Percentiles rank a stretch among this genome's conserved stretches.
Conservation (phyloP, 2,888 invertebrate species). For the Cheilosia vulpina region DNA sequence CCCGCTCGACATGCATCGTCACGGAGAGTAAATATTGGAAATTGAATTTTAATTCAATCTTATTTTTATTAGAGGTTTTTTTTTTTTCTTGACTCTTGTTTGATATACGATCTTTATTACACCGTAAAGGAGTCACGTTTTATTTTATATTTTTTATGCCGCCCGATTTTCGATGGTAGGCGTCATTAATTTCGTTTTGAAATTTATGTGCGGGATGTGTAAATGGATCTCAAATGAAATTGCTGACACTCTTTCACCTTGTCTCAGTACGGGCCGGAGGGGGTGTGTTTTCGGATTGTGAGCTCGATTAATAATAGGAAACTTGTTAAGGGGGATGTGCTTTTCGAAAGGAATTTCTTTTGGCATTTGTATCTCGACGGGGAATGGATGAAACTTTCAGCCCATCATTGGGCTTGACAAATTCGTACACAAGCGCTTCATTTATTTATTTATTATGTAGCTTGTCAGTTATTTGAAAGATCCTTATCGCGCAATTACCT, state of each 20-base stretch:
- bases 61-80: slow-evolving; percentile 9
- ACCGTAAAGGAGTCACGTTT: slow-evolving; percentile 32
- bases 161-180: slow-evolving; percentile 11
- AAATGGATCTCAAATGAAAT: slow-evolving; percentile 34
- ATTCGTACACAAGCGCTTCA: too few relatives aligned
- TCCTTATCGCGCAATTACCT: too few relatives aligned
- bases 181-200: slow-evolving; percentile 40
- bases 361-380: not conserved
- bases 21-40: slow-evolving; percentile 54
- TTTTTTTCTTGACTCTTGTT: not conserved
- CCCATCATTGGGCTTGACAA: not conserved
- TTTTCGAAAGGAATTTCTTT: slow-evolving; percentile 5
- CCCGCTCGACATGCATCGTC: slow-evolving; percentile 40
- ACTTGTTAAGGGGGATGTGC: slow-evolving; percentile 19
- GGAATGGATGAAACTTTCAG: not conserved
- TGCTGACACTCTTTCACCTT: slow-evolving; percentile 22
- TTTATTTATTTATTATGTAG: too few relatives aligned
- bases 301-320: slow-evolving; percentile 19
- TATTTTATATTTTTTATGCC: slow-evolving; percentile 1
- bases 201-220: slow-evolving; percentile 37
- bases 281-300: not conserved
- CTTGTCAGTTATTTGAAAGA: too few relatives aligned
- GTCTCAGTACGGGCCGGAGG: not conserved
- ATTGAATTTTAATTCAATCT: slow-evolving; percentile 49
- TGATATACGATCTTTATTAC: slow-evolving; percentile 41